Base-by-base conservation (phyloP, 2,888 invertebrate genomes). In the Cerastis rubricosa region DNA sequence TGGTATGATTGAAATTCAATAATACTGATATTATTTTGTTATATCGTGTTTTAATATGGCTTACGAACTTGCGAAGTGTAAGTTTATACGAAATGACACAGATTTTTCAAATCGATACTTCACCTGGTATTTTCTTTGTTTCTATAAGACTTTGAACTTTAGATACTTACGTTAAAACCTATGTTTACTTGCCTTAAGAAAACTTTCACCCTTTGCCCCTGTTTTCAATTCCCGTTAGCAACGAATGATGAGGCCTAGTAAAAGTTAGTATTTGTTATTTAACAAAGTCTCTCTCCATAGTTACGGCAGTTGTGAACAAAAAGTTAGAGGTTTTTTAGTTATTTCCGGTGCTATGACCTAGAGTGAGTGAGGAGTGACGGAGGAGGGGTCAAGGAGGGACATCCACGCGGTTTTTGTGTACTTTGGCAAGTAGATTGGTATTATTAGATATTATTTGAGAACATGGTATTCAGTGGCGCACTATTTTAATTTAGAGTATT, bases 341-440 rank as follows among this genome's bases (percentile, higher is more conserved):
- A 84, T 76, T 82, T 86, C 86, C 81, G 86, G 85, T 80, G 76
- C 76, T 80, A 81, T 78, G 88, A 86, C 87, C 85, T 72, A 85
- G 71, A 74, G 65, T 43, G 54, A 78, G 49, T 69, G 61, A 66
- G 59, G 77, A 74, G 49, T 65, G 81, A 65, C 80, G 88, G 82
- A 80, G 81, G 79, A 51, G 80, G 47, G 88, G 86, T 87, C 87
- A 88, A 86, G 85, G 88, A 66, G 68, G 78, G 72, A 71, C 87
- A 79, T 29, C 63, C 70, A 65, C 57, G 54, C n/a, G 57, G 76
- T 84, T 83, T 81, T 81, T 85, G 70, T 82, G 51, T 63, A 68
- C 64, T 71, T 78, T 70, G 69, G 70, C 51, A 78, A 84, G 65
- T 59, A 61, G 45, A 69, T 75, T 66, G 12, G 8, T 59, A 59